Percentiles rank a stretch among this genome's conserved stretches.
phyloP scores from a whole-genome alignment of 1,140 invertebrate species.

The Nephotettix cincticeps region DNA sequence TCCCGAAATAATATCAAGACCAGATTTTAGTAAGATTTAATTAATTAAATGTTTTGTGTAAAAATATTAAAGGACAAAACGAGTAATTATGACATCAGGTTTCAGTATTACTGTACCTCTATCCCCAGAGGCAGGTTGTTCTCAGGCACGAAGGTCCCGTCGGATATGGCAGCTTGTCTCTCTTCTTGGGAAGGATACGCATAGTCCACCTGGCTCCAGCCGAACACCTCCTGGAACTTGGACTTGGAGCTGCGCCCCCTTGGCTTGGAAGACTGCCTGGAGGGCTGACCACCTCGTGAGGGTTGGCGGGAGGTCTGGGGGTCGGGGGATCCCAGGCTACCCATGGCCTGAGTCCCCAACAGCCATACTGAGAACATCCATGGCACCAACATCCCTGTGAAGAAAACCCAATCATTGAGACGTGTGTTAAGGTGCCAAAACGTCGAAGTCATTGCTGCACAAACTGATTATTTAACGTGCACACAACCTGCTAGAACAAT shows the following conservation, averaged over 20 bases:
- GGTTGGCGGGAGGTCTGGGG: not conserved
- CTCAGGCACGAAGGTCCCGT: conserved; percentile 59
- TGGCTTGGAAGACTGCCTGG: not conserved
- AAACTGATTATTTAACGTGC: no score
- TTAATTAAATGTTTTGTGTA: no score
- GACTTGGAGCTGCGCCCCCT: not conserved
- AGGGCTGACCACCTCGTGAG: no score
- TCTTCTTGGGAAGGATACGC: conserved; percentile 34
- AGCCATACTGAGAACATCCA: conserved; percentile 37
- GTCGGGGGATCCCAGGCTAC: not conserved
- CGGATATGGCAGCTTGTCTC: conserved; percentile 45
- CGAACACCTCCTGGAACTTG: conserved; percentile 37
- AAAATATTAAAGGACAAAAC: no score
- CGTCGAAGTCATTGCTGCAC: no score
- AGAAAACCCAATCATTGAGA: no score
- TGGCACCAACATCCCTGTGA: conserved; percentile 30
- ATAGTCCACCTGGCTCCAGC: conserved; percentile 39
- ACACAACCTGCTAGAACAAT: no score
- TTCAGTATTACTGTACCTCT: conserved; percentile 51
- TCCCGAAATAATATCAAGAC: no score
- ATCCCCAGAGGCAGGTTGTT: conserved; percentile 73
- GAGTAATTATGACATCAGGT: no score
- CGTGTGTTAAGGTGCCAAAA: no score
- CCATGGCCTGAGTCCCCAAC: conserved; percentile 23
- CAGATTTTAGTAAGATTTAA: no score